Evolutionary conservation across 1,140 invertebrate genomes (phyloP), one percentile per base, ranked within the genome.

Genomic region (Lerema accius): DNA sequence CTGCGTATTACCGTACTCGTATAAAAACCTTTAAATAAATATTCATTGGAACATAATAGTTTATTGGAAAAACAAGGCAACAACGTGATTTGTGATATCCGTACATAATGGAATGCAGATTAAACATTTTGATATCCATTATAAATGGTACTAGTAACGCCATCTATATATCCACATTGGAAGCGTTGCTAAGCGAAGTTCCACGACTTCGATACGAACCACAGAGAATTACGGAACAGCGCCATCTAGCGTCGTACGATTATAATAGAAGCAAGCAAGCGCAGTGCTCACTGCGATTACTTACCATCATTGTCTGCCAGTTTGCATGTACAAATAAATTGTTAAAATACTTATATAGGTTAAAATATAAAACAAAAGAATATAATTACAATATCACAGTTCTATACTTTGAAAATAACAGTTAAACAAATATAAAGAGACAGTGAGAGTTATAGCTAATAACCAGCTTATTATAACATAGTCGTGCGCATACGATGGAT

Each of bases 261-360:
- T 46, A 39, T 58, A 80, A 74, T 61, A 84, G 28, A 32, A 80
- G 77, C 77, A 82, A 79, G 76, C 76, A 78, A 84, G 79, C 79
- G 66, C 58, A 73, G 55, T 69, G 70, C 46, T 63, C 49, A 76
- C 64, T 55, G 78, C 77, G 73, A 76, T 76, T 65, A 86, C 85
- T 88, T 86, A 88, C 85, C 85, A 86, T 78, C 48, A 84, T 77
- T 63, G 82, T 85, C 85, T 88, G 82, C 73, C 77, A 81, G 82
- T 69, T 72, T 76, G 85, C 85, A 83, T 86, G 85, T 79, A 84
- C 82, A 88, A 73, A 88, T 82, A 88, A 85, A 80, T 58, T 62
- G 50, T 66, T 77, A 61, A 77, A 32, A 58, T 69, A 73, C 61
- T 35, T 48, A 56, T 17, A 67, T 53, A 50, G 4, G 10, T 58